Evolutionary conservation across 2,888 invertebrate genomes (phyloP).

Genomic region (Drosophila cracens): DNA sequence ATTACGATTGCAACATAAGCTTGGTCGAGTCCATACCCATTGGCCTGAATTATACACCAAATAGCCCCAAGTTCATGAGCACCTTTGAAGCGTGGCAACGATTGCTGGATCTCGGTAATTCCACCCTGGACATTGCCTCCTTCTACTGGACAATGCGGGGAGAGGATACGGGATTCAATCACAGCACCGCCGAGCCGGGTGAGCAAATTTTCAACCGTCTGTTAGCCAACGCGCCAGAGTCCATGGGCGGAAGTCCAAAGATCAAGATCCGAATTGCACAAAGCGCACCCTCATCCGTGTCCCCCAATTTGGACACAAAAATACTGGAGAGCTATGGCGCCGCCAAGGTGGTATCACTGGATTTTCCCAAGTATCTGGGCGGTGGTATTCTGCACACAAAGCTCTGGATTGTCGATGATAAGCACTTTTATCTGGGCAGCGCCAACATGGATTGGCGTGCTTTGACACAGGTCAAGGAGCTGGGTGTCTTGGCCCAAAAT

Average conservation of each 20-base stretch:
- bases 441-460: conserved; percentile 99
- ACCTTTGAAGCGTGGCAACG: conserved; percentile 94
- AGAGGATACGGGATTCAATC: conserved; percentile 90
- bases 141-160: conserved; percentile 96
- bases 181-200: conserved; percentile 91
- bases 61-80: conserved; percentile 87
- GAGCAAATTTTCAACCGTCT: conserved; percentile 94
- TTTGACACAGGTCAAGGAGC: conserved; percentile 93
- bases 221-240: conserved; percentile 84
- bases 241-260: conserved; percentile 86
- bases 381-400: conserved; percentile 97
- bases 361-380: conserved; percentile 87
- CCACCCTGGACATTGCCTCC: conserved; percentile 95
- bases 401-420: conserved; percentile 95
- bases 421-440: conserved; percentile 96
- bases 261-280: conserved; percentile 92
- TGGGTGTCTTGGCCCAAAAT: conserved; percentile 90
- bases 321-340: conserved; percentile 87
- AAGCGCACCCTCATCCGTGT: conserved; percentile 90
- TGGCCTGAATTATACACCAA: conserved; percentile 90
- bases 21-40: conserved; percentile 97
- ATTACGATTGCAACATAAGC: conserved; percentile 86
- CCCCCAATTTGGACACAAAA: conserved; percentile 85
- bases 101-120: conserved; percentile 91
- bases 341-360: conserved; percentile 85